A percentile compares a stretch with the other conserved stretches of the same genome.
phyloP scores from a whole-genome alignment of 2,113 vertebrate genomes.

The Triplophysa dalaica region DNA sequence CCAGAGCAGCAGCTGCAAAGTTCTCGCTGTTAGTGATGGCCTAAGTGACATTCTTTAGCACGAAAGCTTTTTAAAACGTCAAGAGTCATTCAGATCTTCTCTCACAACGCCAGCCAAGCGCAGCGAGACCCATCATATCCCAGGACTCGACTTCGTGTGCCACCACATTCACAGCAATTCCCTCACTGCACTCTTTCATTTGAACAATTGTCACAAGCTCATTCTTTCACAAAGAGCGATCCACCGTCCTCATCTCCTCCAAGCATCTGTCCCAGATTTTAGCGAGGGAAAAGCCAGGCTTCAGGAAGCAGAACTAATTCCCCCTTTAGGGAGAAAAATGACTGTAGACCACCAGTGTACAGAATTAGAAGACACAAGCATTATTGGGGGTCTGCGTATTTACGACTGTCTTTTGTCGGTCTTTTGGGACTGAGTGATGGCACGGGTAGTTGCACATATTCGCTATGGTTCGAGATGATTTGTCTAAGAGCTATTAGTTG shows the following conservation, averaged over 20 bases:
- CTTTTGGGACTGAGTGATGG: conserved; percentile 34
- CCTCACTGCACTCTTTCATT: conserved; percentile 28
- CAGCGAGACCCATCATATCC: conserved; percentile 1
- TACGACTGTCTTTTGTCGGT: background rate
- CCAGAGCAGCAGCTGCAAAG: conserved; percentile 18
- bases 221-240: conserved; percentile 55
- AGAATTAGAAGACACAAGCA: conserved; percentile 1
- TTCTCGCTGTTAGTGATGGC: background rate
- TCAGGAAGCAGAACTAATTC: conserved; percentile 72
- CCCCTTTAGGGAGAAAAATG: conserved; percentile 63
- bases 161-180: background rate
- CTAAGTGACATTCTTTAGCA: conserved; percentile 18
- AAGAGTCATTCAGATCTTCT: background rate
- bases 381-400: background rate
- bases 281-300: conserved; percentile 63
- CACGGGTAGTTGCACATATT: conserved; percentile 21
- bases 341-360: conserved; percentile 45
- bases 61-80: background rate
- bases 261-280: conserved; percentile 73
- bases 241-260: conserved; percentile 58
- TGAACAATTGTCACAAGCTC: conserved; percentile 1
- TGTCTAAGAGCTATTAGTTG: conserved; percentile 27
- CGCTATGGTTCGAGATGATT: conserved; percentile 2
- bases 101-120: background rate
- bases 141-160: background rate